phyloP scores from a whole-genome alignment of 1,140 invertebrate species.

The Diploscapter pachys region DNA sequence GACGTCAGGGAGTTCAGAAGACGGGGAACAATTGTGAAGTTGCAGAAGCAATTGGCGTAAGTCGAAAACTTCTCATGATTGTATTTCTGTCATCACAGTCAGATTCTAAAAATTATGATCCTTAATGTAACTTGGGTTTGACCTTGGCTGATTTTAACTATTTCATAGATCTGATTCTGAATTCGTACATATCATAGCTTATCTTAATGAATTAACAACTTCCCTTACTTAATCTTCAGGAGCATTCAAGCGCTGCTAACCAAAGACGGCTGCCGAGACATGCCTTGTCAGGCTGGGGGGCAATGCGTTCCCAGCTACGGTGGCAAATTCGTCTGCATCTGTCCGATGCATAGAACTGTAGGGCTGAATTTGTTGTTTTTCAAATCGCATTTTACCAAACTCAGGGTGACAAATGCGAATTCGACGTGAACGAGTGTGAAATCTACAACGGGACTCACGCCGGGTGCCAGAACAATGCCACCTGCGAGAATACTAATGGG shows the following conservation, averaged over 20 bases:
- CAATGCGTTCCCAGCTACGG: slow-evolving; percentile 63
- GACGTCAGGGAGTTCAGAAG: slow-evolving; percentile 2
- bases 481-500: slow-evolving; percentile 59
- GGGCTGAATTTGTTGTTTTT: slow-evolving; percentile 8
- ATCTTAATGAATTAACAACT: too few relatives aligned
- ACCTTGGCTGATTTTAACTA: too few relatives aligned
- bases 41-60: slow-evolving; percentile 13
- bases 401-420: slow-evolving; percentile 45
- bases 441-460: slow-evolving; percentile 58
- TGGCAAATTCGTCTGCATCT: slow-evolving; percentile 68
- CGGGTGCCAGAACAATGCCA: slow-evolving; percentile 61
- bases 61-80: background rate
- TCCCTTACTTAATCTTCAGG: too few relatives aligned
- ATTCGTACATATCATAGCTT: too few relatives aligned
- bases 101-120: too few relatives aligned
- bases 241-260: too few relatives aligned
- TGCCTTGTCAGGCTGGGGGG: slow-evolving; percentile 68
- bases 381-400: background rate
- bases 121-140: too few relatives aligned
- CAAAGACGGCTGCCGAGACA: slow-evolving; percentile 60
- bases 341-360: slow-evolving; percentile 74
- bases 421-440: slow-evolving; percentile 49
- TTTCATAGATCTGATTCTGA: too few relatives aligned
- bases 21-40: slow-evolving; percentile 12
- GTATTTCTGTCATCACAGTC: too few relatives aligned